Base-by-base conservation (phyloP, 2,888 invertebrate species). In the Scelioninae gen. 1 region DNA sequence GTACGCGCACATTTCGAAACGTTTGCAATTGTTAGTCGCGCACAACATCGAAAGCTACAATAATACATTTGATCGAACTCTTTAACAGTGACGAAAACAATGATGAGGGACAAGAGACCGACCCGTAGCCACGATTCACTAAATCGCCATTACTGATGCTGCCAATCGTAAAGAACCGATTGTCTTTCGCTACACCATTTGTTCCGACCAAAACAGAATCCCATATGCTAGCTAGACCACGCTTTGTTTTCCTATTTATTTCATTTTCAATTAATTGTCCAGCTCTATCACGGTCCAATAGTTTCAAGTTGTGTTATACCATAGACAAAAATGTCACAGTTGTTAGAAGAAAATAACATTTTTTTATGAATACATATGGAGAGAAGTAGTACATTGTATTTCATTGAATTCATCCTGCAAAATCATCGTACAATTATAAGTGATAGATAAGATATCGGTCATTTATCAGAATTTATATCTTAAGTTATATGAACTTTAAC, bases 31-130 rank as follows among this genome's bases (percentile, higher is more conserved):
- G 23, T 23, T 23, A 23, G 23, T 23, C 23, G 23, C 38, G 34
- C 10, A 16, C 65, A 65, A 75, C 47, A 78, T 77, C 74, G 75
- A 56, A 66, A 31, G 79, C 75, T 83, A 84, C 83, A 84, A 85
- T 84, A 81, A 85, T 76, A 72, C 75, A 79, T 82, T 78, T 55
- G 71, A 78, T 72, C 84, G 65, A 47, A 81, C 82, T 81, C 83
- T 83, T 85, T 75, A 85, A 80, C 74, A 34, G 47, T 62, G 63
- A 66, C 69, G 43, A 60, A 84, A 83, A 83, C 82, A 80, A 86
- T 78, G 45, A 75, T 68, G 56, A 53, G 53, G 63, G 45, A 74
- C 16, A 32, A 47, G 60, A 76, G 74, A 23, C 51, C 34, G 45
- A 45, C 65, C 79, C 76, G 55, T 51, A 56, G 58, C 77, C 40